These are phyloP conservation scores for Hololepta plana DNA, from an alignment of 2,888 invertebrate genomes.

Conservation along the genomic window DNA sequence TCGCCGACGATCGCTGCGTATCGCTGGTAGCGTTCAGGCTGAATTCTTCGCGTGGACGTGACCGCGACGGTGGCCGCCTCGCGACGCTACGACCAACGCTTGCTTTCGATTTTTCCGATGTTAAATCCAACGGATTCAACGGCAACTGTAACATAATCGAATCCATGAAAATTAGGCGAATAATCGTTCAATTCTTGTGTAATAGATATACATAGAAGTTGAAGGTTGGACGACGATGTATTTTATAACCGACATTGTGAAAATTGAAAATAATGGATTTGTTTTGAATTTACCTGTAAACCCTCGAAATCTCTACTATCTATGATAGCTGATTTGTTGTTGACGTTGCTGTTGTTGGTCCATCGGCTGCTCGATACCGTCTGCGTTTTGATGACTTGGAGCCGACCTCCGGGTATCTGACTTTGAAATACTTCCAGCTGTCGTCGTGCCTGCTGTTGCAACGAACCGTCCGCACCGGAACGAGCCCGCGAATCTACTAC, in stretches of 20 bases:
- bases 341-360: constrained; percentile 13
- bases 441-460: constrained; percentile 32
- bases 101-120: constrained; percentile 31
- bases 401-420: constrained; percentile 44
- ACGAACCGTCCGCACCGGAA: constrained; percentile 31
- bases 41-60: constrained; percentile 17
- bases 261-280: too few relatives aligned
- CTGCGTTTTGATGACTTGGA: constrained; percentile 53
- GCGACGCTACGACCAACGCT: constrained; percentile 31
- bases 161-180: constrained; percentile 5
- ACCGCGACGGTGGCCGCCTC: constrained; percentile 32
- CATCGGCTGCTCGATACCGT: constrained; percentile 23
- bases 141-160: constrained; percentile 24
- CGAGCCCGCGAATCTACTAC: constrained; percentile 34
- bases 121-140: constrained; percentile 30
- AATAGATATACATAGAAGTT: too few relatives aligned
- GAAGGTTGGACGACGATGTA: too few relatives aligned
- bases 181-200: not conserved
- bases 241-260: too few relatives aligned
- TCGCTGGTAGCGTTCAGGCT: constrained; percentile 4
- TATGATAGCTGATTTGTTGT: constrained; percentile 4
- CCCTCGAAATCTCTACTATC: constrained; percentile 20
- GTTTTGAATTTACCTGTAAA: constrained; percentile 23
- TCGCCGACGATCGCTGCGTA: constrained; percentile 6
- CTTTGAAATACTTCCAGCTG: constrained; percentile 53